phyloP scores from a whole-genome alignment of 2,113 vertebrate species.

The Alexandromys fortis region DNA sequence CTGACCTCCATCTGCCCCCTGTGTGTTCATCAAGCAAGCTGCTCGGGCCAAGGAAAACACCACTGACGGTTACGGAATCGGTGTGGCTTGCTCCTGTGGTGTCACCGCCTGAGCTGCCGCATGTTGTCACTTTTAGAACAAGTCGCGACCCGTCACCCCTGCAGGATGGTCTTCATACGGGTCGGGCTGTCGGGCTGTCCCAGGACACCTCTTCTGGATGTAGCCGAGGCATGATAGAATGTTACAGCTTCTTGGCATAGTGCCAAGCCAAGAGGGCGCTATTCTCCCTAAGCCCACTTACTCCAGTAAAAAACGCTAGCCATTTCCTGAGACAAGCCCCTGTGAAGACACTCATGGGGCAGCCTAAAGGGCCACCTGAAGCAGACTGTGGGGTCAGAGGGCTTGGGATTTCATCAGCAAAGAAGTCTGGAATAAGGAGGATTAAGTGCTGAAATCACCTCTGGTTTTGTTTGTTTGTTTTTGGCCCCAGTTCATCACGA shows the following conservation, averaged over 20 bases:
- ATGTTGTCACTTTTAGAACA: not conserved
- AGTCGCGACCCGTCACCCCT: not conserved
- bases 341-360: slow-evolving; percentile 12
- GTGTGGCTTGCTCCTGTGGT: not conserved
- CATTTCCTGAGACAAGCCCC: fast-evolving
- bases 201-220: not conserved
- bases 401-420: slow-evolving; percentile 38
- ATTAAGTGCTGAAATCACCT: slow-evolving; percentile 22
- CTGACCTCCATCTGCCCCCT: not conserved
- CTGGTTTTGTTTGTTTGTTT: not conserved
- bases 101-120: fast-evolving
- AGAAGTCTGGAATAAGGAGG: not conserved
- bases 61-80: not conserved
- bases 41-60: fast-evolving
- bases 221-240: not conserved
- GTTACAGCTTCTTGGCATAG: fast-evolving
- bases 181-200: not conserved
- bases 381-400: not conserved
- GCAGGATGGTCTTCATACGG: not conserved
- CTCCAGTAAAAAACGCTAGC: not conserved
- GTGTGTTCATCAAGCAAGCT: not conserved
- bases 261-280: fast-evolving
- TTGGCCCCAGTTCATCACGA: not conserved
- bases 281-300: fast-evolving
- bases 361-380: not conserved